These are phyloP conservation scores for rat (Rattus norvegicus) DNA, from an alignment of 2,113 vertebrate species.

Conservation along the genomic window GRCr8 NC_086034.1:84870501-84871000, in stretches of 20 bases:
- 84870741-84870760: not conserved
- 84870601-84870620: not conserved
- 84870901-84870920: too few species aligned
- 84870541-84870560: not conserved
- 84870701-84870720: not conserved
- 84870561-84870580: not conserved
- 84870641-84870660: not conserved
- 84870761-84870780: not conserved
- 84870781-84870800: not conserved
- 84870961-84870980: not conserved
- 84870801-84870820: too few species aligned
- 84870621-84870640: not conserved
- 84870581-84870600: not conserved
- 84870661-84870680: not conserved
- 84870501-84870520: not conserved
- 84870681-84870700: not conserved
- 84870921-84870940: not conserved
- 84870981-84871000: not conserved
- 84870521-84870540: not conserved
- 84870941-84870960: not conserved
- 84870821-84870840: rapidly evolving
- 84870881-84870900: too few species aligned
- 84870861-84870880: too few species aligned
- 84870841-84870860: not conserved
- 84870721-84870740: rapidly evolving